Evolutionary conservation across 2,888 invertebrate species (phyloP).

Genomic region (Watsonalla binaria): DNA sequence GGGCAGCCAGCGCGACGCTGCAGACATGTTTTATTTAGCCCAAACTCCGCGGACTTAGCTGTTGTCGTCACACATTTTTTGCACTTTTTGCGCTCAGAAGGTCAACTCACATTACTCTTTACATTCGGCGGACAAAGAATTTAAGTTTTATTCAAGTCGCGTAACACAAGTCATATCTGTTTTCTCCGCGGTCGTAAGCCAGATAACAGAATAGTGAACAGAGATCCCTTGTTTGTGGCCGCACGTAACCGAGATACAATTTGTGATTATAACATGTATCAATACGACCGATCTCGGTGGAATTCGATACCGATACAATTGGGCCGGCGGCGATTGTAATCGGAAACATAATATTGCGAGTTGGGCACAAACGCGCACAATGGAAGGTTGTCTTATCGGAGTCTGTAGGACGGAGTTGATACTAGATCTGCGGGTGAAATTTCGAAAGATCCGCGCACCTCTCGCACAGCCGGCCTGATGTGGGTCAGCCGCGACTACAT

Average conservation of each 20-base stretch:
- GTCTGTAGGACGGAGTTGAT: conserved; percentile 20
- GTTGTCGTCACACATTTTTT: conserved; percentile 34
- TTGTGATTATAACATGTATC: conserved; percentile 15
- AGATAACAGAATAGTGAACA: conserved; percentile 39
- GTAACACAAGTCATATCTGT: conserved; percentile 22
- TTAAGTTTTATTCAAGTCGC: conserved; percentile 24
- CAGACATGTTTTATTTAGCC: conserved; percentile 34
- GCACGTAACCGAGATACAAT: conserved; percentile 27
- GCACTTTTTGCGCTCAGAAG: conserved; percentile 30
- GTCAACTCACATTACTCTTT: conserved; percentile 27
- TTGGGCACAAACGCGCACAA: conserved; percentile 32
- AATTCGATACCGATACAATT: conserved; percentile 37
- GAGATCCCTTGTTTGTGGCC: conserved; percentile 41
- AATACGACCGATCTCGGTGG: conserved; percentile 23
- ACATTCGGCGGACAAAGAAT: conserved; percentile 22
- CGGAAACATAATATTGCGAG: conserved; percentile 29
- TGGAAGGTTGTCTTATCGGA: conserved; percentile 32
- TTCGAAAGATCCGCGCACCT: conserved; percentile 41
- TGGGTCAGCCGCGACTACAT: conserved; percentile 49
- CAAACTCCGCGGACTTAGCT: conserved; percentile 21
- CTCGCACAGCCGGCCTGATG: conserved; percentile 33
- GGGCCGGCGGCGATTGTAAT: conserved; percentile 36
- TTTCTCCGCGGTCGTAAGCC: conserved; percentile 23
- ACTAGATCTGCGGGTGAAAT: conserved; percentile 36
- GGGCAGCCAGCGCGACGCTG: conserved; percentile 9